Evolutionary conservation across 2,113 vertebrate genomes (phyloP), one percentile per base, ranked within the genome.

Genomic region (Platysteira castanea): DNA sequence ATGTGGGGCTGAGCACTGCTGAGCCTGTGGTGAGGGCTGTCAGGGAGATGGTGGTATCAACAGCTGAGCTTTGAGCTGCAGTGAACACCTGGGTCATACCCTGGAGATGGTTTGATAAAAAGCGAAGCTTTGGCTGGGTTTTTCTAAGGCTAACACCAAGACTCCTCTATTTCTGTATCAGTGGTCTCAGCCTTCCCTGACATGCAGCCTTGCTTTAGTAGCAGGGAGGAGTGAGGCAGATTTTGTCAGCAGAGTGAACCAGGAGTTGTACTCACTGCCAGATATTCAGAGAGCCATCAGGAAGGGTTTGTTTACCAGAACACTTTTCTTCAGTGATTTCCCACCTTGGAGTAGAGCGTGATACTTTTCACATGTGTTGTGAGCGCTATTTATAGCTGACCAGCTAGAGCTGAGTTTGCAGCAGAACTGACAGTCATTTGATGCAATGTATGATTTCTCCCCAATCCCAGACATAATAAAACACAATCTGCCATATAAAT

Each of bases 251-350:
- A 86, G 49, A 78, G 49, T 0, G 1, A 86, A 56, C 50, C 82
- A 87, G 87, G 60, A 84, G n/a, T 42, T 76, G 71, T 17, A 6
- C 39, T 91, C 2, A 0, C 33, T 88, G 79, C 85, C 92, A 90
- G 47, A 77, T 85, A 86, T 59, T 85, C 85, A 50, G 71, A 70
- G 54, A 90, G 52, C 47, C 27, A 12, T 83, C 78, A 93, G 87
- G 91, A 96, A 95, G 59, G 71, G 39, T 67, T 96, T 96, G 78
- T 97, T 97, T 96, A 86, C 90, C 69, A 81, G 93, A 94, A 86
- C 26, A 67, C 50, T 91, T 94, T 77, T 96, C 85, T 90, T 84
- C 87, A 93, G 68, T 0, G 0, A 64, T 95, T 96, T 96, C 76
- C 93, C 79, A 96, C 95, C 90, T 93, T 0, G 0, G 73, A 92